These are phyloP conservation scores for Watsonalla cultraria DNA, from an alignment of 2,888 invertebrate genomes.

Conservation along the genomic window DNA sequence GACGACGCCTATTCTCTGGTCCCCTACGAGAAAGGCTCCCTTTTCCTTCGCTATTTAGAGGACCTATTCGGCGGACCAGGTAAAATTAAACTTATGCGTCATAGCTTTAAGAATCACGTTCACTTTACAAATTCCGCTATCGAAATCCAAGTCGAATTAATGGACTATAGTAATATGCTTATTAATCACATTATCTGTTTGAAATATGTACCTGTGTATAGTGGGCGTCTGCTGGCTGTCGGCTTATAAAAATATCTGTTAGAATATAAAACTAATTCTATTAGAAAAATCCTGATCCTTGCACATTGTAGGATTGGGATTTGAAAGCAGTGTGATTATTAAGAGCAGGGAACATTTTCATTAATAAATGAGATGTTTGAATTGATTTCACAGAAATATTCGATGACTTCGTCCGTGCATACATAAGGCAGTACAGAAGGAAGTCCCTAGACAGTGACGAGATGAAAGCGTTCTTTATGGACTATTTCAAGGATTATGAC, in stretches of 20 bases:
- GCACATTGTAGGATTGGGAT: too few relatives aligned
- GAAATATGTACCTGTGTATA: too few relatives aligned
- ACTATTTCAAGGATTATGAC: conserved; percentile 81
- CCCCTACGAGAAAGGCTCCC: conserved; percentile 95
- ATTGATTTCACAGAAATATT: conserved; percentile 71
- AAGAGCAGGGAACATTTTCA: background rate
- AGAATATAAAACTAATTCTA: too few relatives aligned
- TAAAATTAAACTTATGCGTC: conserved; percentile 44
- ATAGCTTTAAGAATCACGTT: conserved; percentile 73
- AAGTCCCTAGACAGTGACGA: conserved; percentile 90
- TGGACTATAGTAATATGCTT: conserved; percentile 92
- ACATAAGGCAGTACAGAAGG: conserved; percentile 87
- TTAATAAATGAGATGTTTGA: background rate
- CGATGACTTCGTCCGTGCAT: conserved; percentile 90
- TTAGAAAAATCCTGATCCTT: too few relatives aligned
- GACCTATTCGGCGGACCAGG: conserved; percentile 88
- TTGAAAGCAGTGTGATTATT: too few relatives aligned
- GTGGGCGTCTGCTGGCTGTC: too few relatives aligned
- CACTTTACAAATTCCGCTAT: conserved; percentile 82
- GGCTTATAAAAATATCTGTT: too few relatives aligned
- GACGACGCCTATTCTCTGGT: conserved; percentile 94
- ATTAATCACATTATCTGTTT: too few relatives aligned
- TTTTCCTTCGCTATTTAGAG: conserved; percentile 93
- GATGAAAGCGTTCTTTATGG: conserved; percentile 86
- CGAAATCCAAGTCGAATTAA: conserved; percentile 86